Evolutionary conservation across 2,797 vertebrate species (phyloP).

Genomic region (Naso thynnoides): DNA sequence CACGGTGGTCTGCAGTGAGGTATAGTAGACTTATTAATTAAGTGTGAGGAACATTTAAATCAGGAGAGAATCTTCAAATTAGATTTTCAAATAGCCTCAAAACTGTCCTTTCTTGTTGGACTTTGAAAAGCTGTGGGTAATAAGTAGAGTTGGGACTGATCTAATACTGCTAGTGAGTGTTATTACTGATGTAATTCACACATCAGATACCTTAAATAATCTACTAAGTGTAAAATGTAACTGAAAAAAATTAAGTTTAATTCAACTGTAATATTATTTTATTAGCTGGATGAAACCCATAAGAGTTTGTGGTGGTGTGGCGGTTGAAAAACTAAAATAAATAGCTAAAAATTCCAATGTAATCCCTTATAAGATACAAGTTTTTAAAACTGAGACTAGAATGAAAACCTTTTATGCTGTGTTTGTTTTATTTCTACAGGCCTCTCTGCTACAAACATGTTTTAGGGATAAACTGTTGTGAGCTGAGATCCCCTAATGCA

Average conservation of each 20-base stretch:
- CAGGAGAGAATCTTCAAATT: no score
- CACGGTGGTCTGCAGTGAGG: constrained; percentile 96
- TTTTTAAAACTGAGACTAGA: background rate
- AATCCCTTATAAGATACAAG: background rate
- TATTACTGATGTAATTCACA: no score
- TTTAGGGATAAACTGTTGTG: background rate
- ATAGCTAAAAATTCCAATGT: background rate
- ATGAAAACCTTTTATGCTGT: background rate
- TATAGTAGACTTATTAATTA: constrained; percentile 53
- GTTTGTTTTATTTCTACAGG: background rate
- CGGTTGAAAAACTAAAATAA: background rate
- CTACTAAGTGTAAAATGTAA: background rate
- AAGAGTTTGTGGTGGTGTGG: background rate
- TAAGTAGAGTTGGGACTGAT: no score
- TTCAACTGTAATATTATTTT: background rate
- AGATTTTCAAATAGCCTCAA: no score
- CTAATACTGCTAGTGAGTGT: no score
- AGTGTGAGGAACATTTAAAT: background rate
- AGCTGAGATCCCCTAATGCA: background rate
- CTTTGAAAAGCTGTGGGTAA: background rate
- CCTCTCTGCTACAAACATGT: background rate
- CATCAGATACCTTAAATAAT: no score
- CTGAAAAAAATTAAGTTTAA: background rate
- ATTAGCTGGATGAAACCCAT: background rate
- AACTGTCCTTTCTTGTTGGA: background rate